Base-by-base conservation (phyloP, 2,113 vertebrate species). In the Chaenocephalus aceratus region DNA sequence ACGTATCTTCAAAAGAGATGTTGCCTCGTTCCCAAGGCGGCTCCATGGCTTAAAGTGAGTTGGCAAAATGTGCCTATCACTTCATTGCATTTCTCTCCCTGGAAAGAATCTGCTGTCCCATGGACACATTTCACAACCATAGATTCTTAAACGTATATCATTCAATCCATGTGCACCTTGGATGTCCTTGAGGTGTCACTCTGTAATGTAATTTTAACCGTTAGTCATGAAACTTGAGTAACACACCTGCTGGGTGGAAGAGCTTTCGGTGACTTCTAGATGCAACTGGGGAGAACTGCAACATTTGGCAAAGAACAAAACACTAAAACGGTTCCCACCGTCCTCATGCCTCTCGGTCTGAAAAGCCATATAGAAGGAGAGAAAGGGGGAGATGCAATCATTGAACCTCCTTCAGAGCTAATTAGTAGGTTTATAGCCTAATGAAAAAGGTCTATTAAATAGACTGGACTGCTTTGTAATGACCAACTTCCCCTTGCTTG, bases 371-470 rank as follows among this genome's bases (percentile, higher is more conserved):
- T 41, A 41, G 36, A 41, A 41, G 18, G 15, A 52, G 1, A 52
- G 2, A 49, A 46, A 49, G 9, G n/a, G 14, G 45, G 34, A 54
- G 41, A 60, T 48, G 1, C 45, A 71, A 44, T 66, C 52, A 62
- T 16, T 75, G 21, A 41, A 61, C 59, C 36, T 81, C 57, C 51
- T 75, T 85, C 36, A 11, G 51, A 41, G 15, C 51, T 72, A 83
- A 69, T 85, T 80, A 75, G 58, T 62, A 59, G 53, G 41, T 64
- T 75, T 66, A 80, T 45, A 64, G 61, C 18, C 45, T 64, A 69
- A 68, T 45, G 48, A 56, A 71, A 77, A 73, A 48, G 46, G 66
- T 6, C 44, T 26, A 64, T 73, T 73, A 80, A 72, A 30, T 10
- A 65, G 16, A 64, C 48, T 54, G 71, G 60, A 14, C 58, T 51